Conservation (phyloP, 1,140 invertebrate species). For the Solen grandis region DNA sequence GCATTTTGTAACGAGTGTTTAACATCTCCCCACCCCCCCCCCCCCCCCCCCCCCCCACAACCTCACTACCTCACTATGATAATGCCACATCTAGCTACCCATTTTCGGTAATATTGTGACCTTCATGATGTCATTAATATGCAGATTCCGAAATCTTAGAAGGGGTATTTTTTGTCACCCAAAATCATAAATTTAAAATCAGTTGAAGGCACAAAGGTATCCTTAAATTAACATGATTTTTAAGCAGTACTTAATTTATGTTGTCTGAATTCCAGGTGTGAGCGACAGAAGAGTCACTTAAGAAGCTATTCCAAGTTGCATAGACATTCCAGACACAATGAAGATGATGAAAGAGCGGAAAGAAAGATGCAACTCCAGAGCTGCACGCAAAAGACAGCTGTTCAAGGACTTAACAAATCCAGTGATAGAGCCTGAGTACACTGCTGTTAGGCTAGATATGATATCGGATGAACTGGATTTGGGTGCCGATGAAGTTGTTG, state of each 20-base stretch:
- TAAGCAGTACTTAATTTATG: neutral
- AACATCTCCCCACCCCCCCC: no score
- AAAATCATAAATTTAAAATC: neutral
- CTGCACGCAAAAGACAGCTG: neutral
- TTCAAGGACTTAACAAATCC: slow-evolving; percentile 6
- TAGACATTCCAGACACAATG: slow-evolving; percentile 1
- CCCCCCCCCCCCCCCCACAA: no score
- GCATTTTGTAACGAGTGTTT: neutral
- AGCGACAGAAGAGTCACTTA: neutral
- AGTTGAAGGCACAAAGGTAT: neutral
- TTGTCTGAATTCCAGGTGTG: neutral
- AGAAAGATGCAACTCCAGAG: neutral
- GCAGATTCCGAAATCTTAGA: no score
- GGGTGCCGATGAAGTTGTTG: neutral
- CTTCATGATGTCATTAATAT: no score
- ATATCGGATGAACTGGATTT: neutral
- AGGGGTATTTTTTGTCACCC: no score
- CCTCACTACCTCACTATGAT: no score
- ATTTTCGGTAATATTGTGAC: no score
- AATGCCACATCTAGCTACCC: no score
- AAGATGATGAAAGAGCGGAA: neutral
- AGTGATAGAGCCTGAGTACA: neutral
- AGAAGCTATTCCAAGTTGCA: slow-evolving; percentile 16
- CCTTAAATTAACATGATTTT: neutral
- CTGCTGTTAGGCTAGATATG: neutral